Evolutionary conservation across 2,888 invertebrate species (phyloP).

Genomic region (Orchestes rusci): DNA sequence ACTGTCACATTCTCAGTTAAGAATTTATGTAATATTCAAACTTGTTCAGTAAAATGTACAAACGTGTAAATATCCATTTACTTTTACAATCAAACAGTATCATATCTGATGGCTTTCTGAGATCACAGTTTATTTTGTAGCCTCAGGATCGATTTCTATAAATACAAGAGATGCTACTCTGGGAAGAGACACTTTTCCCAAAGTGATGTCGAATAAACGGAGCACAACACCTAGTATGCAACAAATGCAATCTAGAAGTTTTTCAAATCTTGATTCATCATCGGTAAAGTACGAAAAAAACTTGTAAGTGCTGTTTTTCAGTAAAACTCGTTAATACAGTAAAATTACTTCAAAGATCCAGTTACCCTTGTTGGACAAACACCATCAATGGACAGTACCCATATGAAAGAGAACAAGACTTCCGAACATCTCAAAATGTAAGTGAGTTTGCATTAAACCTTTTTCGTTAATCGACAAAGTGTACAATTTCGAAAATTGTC

Average conservation of each 20-base stretch:
- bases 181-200: conserved; percentile 39
- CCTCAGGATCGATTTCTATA: conserved; percentile 42
- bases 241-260: conserved; percentile 19
- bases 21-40: too few species aligned
- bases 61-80: too few species aligned
- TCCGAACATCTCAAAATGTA: conserved; percentile 21
- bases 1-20: too few species aligned
- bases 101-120: too few species aligned
- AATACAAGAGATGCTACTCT: conserved; percentile 37
- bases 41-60: too few species aligned
- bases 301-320: conserved; percentile 24
- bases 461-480: too few species aligned
- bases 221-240: conserved; percentile 31
- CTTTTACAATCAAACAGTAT: too few species aligned
- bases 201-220: conserved; percentile 35
- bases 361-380: too few species aligned
- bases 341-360: too few species aligned
- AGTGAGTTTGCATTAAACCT: conserved; percentile 9
- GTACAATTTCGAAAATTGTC: too few species aligned
- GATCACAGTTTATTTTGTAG: conserved; percentile 36
- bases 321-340: too few species aligned
- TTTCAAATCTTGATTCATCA: conserved; percentile 16
- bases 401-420: conserved; percentile 20
- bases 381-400: too few species aligned
- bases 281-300: conserved; percentile 14